Conservation (phyloP, 2,888 invertebrate genomes). For the Brassicogethes aeneus region DNA sequence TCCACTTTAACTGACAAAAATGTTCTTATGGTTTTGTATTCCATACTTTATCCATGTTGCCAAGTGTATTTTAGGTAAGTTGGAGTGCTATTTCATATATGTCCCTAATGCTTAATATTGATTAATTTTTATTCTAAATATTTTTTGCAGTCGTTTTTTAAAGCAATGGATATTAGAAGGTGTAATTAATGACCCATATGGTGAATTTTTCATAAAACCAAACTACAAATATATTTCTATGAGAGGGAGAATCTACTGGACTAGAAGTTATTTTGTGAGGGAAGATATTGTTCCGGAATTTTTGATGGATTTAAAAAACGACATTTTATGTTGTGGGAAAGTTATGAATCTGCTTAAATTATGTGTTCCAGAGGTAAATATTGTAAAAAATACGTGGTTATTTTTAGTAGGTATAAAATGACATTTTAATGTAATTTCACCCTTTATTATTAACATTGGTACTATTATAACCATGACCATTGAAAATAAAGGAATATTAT, state of each 20-base stretch:
- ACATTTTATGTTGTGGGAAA: constrained; percentile 66
- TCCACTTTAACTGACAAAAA: constrained; percentile 48
- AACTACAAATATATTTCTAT: constrained; percentile 57
- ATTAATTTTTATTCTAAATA: constrained; percentile 4
- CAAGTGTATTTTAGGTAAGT: constrained; percentile 36
- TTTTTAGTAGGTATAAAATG: not conserved
- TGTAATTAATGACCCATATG: constrained; percentile 65
- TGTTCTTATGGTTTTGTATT: constrained; percentile 48
- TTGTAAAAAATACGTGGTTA: not conserved
- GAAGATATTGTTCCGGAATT: constrained; percentile 57
- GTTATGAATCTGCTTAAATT: constrained; percentile 61
- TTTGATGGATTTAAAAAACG: constrained; percentile 50
- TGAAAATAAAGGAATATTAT: no score
- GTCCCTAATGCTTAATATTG: not conserved
- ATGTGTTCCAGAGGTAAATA: constrained; percentile 58
- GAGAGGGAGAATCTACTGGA: constrained; percentile 58
- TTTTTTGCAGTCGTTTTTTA: constrained; percentile 52
- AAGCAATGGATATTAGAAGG: constrained; percentile 84
- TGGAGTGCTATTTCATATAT: no score
- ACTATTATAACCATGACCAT: no score
- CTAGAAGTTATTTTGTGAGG: constrained; percentile 50
- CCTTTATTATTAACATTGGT: no score
- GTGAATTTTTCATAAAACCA: constrained; percentile 77
- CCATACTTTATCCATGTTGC: constrained; percentile 36
- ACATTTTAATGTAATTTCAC: no score